A percentile compares a stretch with the other conserved stretches of the same genome.
phyloP scores from a whole-genome alignment of 2,113 vertebrate species.

The Clarias macrocephalus region DNA sequence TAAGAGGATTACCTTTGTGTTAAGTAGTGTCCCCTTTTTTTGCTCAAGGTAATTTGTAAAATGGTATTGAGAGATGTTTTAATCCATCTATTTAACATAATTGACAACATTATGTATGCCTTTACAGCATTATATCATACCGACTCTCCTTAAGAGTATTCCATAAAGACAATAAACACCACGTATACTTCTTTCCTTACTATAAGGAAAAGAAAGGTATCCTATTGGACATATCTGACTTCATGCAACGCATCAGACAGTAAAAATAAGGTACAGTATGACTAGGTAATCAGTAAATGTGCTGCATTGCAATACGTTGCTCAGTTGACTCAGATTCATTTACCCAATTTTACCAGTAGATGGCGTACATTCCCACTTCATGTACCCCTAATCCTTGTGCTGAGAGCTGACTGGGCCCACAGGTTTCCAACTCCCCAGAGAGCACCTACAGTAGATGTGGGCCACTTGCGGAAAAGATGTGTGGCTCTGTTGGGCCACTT shows the following conservation, averaged over 20 bases:
- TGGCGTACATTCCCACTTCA: conserved; percentile 53
- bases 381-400: not conserved
- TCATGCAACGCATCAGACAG: not conserved
- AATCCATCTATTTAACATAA: not conserved
- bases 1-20: conserved; percentile 86
- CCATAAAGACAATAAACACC: not conserved
- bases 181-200: not conserved
- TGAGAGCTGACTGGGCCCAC: not conserved
- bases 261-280: not conserved
- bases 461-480: too few relatives aligned
- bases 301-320: not conserved
- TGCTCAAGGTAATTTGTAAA: conserved; percentile 54
- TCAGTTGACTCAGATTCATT: not conserved
- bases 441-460: too few relatives aligned
- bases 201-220: not conserved
- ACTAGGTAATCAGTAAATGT: not conserved
- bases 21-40: conserved; percentile 70
- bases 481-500: too few relatives aligned
- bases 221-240: not conserved
- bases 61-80: conserved; percentile 9
- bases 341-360: conserved; percentile 59
- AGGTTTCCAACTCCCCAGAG: not conserved
- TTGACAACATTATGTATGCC: not conserved
- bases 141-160: not conserved
- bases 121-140: not conserved